These are phyloP conservation scores for Mormyrus proboscirostris DNA, from an alignment of 2,797 vertebrate genomes.

Conservation along the genomic window DNA sequence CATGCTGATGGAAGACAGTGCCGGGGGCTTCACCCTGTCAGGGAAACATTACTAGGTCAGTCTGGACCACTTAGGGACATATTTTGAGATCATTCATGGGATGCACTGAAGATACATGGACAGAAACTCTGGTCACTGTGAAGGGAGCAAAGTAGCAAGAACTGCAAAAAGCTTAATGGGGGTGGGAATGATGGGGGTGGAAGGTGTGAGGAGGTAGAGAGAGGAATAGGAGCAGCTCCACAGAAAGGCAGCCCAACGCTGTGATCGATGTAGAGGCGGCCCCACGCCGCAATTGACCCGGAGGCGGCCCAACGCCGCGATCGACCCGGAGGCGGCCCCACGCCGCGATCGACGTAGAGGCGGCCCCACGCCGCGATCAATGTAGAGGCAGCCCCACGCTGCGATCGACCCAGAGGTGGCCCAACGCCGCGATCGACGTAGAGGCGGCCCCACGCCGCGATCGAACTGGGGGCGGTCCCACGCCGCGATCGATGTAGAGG, in stretches of 20 bases:
- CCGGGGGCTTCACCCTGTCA: conserved; percentile 51
- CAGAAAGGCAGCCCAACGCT: neutral
- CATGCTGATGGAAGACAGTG: conserved; percentile 35
- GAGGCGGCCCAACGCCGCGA: too few species aligned
- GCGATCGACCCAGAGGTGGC: too few species aligned
- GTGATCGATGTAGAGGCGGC: neutral
- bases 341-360: too few species aligned
- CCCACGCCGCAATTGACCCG: too few species aligned
- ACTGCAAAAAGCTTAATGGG: neutral
- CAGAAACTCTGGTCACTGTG: neutral
- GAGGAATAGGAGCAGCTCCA: neutral
- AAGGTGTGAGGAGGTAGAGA: neutral
- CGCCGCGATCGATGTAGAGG: too few species aligned
- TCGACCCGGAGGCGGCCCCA: too few species aligned
- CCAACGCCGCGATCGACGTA: too few species aligned
- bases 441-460: too few species aligned
- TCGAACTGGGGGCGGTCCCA: too few species aligned
- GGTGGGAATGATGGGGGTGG: neutral
- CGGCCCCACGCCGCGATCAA: too few species aligned
- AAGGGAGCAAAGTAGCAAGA: neutral
- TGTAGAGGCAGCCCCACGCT: too few species aligned
- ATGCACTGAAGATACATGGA: neutral
- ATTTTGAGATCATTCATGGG: neutral
- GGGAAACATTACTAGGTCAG: neutral
- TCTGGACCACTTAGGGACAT: neutral